Evolutionary conservation across 2,797 vertebrate genomes (phyloP), one percentile per base, ranked within the genome.

Genomic region (Lacerta bilineata): DNA sequence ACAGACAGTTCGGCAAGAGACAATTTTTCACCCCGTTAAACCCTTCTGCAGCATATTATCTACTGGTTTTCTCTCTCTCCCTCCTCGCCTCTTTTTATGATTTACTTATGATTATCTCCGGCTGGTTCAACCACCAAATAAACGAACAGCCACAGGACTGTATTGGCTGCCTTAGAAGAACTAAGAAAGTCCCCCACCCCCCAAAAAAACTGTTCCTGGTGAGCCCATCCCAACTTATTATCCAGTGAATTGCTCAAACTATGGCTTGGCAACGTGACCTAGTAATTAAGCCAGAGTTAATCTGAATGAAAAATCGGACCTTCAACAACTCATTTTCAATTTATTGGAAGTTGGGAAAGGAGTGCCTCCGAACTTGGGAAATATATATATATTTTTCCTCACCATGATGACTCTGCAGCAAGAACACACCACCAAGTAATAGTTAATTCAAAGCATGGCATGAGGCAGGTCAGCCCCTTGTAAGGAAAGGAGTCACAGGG

Each of bases 51-150:
- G 87, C 89, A 84, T 94, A 93, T 95, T 95, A 94, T 95, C 93
- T 94, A 93, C 90, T 93, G 91, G 91, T 91, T 95, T 93, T 92
- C 86, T 74, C 64, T 91, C 33, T 92, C 11, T 25, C 50, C 6
- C 59, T 66, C 13, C 23, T 15, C 8, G n/a, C 41, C 33, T 59
- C 46, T 55, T 85, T 94, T 95, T 94, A 93, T 91, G 83, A 94
- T 95, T 95, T 96, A 92, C 93, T 94, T 95, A 95, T 94, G 87
- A 95, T 94, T 93, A 95, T 95, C 93, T 95, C 95, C 94, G 85
- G 92, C 93, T 95, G 95, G 89, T 91, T 94, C 90, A 72, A 90
- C 86, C 94, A 93, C 85, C 90, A 95, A 95, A 95, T 94, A 95
- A 95, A 95, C 93, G 95, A 95, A 95, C 92, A 92, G 89, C 80